Conservation (phyloP, 2,113 vertebrate species). For the Poecile atricapillus region DNA sequence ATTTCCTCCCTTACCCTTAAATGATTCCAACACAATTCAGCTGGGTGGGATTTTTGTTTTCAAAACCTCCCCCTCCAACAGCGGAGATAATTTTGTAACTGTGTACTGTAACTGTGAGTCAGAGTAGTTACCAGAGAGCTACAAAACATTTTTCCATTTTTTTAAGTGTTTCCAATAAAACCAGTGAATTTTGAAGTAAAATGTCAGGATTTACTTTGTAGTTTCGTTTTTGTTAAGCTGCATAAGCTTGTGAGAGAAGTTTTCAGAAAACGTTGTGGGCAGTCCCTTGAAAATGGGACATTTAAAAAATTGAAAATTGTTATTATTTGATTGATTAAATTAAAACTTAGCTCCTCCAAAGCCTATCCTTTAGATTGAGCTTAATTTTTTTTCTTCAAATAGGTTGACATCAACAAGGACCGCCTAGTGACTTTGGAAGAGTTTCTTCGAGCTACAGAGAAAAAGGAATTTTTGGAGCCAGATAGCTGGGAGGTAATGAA, state of each 20-base stretch:
- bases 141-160: not conserved
- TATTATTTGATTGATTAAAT: not conserved
- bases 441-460: conserved; percentile 89
- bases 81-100: not conserved
- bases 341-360: not conserved
- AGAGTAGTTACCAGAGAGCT: conserved; percentile 17
- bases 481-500: conserved; percentile 95
- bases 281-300: not conserved
- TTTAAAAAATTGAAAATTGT: not conserved
- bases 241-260: not conserved
- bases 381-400: conserved; percentile 38
- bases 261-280: not conserved
- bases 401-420: conserved; percentile 93
- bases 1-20: not conserved
- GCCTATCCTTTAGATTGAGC: not conserved
- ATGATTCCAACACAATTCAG: not conserved
- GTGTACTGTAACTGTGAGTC: not conserved
- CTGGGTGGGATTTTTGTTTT: not conserved
- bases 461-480: conserved; percentile 93
- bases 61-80: not conserved
- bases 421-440: conserved; percentile 90
- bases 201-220: not conserved
- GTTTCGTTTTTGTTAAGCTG: not conserved
- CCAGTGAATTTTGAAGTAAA: not conserved
- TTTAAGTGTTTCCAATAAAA: not conserved